These are phyloP conservation scores for Panurus biarmicus DNA, from an alignment of 2,113 vertebrate genomes.

Conservation along the genomic window DNA sequence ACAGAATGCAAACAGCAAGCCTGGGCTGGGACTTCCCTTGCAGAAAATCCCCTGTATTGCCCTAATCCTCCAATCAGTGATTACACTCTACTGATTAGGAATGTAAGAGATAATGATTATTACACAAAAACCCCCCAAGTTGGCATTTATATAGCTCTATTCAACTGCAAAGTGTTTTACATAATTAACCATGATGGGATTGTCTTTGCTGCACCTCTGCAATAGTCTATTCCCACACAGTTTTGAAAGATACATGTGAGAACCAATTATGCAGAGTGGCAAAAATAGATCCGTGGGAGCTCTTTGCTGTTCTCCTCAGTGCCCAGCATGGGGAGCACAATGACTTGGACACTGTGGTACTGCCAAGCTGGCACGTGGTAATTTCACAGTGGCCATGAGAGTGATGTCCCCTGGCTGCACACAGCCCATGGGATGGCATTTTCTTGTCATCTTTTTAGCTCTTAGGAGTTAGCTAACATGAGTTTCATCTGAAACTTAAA, in stretches of 20 bases:
- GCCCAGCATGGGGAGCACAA: background rate
- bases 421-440: background rate
- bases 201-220: background rate
- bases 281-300: background rate
- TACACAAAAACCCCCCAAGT: background rate
- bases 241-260: background rate
- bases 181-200: slow-evolving; percentile 41
- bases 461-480: background rate
- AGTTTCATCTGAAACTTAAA: background rate
- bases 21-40: background rate
- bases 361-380: background rate
- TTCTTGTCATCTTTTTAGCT: background rate
- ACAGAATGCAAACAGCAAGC: background rate
- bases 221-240: background rate
- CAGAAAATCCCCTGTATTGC: background rate
- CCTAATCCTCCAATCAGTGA: slow-evolving; percentile 4
- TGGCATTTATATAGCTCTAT: background rate
- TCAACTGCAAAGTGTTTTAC: slow-evolving; percentile 14
- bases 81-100: background rate
- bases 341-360: background rate
- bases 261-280: background rate
- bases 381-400: background rate
- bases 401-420: background rate
- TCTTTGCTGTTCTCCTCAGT: background rate
- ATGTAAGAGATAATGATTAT: slow-evolving; percentile 28